These are phyloP conservation scores for Hoplodrina blanda DNA, from an alignment of 2,888 invertebrate genomes.

Conservation along the genomic window DNA sequence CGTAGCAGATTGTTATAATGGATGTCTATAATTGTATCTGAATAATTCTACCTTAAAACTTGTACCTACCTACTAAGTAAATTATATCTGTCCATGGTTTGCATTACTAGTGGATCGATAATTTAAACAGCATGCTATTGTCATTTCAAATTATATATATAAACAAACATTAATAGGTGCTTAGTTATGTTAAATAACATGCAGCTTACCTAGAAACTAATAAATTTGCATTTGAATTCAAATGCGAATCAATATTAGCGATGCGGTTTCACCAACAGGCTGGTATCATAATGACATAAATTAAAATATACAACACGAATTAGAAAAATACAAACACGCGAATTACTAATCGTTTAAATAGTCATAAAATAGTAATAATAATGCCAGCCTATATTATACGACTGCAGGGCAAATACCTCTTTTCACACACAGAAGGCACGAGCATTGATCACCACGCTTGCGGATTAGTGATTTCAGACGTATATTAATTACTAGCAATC, in stretches of 20 bases:
- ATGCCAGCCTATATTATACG: too few relatives aligned
- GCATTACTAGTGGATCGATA: conserved; percentile 6
- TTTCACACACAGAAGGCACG: too few relatives aligned
- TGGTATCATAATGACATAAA: conserved; percentile 27
- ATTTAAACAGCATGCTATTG: conserved; percentile 37
- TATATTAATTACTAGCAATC: too few relatives aligned
- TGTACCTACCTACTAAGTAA: not conserved
- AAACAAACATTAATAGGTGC: conserved; percentile 33
- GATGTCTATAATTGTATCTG: conserved; percentile 7
- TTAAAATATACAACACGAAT: conserved; percentile 27
- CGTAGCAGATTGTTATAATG: not conserved
- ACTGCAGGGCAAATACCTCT: too few relatives aligned
- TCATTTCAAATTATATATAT: conserved; percentile 43
- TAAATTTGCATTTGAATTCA: conserved; percentile 52
- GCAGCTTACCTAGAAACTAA: conserved; percentile 15
- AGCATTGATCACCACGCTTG: too few relatives aligned
- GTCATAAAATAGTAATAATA: too few relatives aligned
- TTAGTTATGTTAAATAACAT: conserved; percentile 41
- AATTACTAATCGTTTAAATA: conserved; percentile 16
- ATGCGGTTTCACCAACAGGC: conserved; percentile 31
- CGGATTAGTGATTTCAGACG: not conserved
- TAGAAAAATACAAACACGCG: conserved; percentile 15
- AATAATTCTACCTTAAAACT: conserved; percentile 9
- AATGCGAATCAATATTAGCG: conserved; percentile 41
- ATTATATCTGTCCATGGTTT: conserved; percentile 33